A percentile compares a stretch with the other conserved stretches of the same genome.
Evolutionary conservation across 2,113 vertebrate species (phyloP).

Genomic region (Microtus montanus): DNA sequence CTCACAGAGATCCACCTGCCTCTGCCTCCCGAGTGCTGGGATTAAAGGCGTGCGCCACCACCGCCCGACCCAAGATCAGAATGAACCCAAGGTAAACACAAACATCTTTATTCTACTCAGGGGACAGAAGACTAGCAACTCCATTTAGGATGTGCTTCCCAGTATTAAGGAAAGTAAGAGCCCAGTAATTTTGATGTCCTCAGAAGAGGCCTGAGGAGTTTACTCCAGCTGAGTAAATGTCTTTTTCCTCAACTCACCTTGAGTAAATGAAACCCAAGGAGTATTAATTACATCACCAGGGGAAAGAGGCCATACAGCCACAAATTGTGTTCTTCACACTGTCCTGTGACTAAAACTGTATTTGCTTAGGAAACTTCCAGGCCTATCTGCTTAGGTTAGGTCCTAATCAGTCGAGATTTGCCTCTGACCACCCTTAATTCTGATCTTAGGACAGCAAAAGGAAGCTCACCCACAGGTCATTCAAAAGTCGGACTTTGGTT

Average conservation of each 20-base stretch:
- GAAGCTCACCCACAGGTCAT: neutral
- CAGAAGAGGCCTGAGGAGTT: neutral
- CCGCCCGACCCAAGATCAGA: neutral
- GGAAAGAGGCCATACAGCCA: neutral
- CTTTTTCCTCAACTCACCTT: conserved; percentile 5
- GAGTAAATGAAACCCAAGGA: neutral
- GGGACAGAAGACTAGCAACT: neutral
- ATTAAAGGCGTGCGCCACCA: too few species aligned
- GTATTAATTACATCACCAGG: neutral
- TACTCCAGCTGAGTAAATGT: neutral
- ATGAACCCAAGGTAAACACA: neutral
- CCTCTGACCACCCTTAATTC: neutral
- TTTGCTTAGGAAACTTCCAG: neutral
- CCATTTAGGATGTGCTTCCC: neutral
- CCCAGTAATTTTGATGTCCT: neutral
- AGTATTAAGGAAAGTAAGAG: neutral
- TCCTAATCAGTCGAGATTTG: neutral
- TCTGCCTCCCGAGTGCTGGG: too few species aligned
- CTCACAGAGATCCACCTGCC: too few species aligned
- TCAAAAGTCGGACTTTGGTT: neutral
- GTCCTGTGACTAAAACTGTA: neutral
- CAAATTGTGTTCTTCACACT: neutral
- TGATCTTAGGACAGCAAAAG: conserved; percentile 30
- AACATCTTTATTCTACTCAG: neutral
- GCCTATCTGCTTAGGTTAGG: neutral